These are phyloP conservation scores for Choreutis nemorana DNA, from an alignment of 2,888 invertebrate species.

Conservation along the genomic window DNA sequence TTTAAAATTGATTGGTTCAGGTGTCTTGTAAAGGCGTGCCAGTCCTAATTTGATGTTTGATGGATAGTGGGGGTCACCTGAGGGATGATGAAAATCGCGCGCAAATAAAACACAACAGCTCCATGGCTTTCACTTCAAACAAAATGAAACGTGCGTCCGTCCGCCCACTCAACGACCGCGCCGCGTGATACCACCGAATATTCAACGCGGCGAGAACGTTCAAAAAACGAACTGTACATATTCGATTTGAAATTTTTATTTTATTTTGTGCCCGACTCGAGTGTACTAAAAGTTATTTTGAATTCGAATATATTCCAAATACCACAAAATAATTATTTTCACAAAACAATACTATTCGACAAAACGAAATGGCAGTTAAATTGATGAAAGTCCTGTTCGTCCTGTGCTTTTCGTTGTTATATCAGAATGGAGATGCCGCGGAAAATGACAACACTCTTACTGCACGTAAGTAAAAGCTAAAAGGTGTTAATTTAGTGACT, in stretches of 20 bases:
- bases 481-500: too few species aligned
- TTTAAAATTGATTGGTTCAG: too few species aligned
- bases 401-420: constrained; percentile 37
- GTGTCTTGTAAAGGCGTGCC: too few species aligned
- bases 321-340: neutral
- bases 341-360: neutral
- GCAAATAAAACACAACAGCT: constrained; percentile 53
- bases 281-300: too few species aligned
- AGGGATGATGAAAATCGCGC: constrained; percentile 58
- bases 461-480: constrained; percentile 51
- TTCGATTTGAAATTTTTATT: too few species aligned
- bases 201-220: constrained; percentile 33
- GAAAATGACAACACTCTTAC: constrained; percentile 31
- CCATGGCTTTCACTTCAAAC: constrained; percentile 58
- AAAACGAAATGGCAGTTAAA: constrained; percentile 36
- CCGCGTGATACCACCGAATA: constrained; percentile 32
- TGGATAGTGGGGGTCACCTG: constrained; percentile 33
- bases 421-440: constrained; percentile 40
- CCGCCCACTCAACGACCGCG: constrained; percentile 27
- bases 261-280: too few species aligned
- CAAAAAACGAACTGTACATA: constrained; percentile 8
- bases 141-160: constrained; percentile 42
- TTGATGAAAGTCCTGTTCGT: constrained; percentile 38
- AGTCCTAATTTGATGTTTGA: too few species aligned
- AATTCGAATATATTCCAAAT: neutral